Conservation (phyloP, 2,113 vertebrate genomes). For the Oncorhynchus clarkii region DNA sequence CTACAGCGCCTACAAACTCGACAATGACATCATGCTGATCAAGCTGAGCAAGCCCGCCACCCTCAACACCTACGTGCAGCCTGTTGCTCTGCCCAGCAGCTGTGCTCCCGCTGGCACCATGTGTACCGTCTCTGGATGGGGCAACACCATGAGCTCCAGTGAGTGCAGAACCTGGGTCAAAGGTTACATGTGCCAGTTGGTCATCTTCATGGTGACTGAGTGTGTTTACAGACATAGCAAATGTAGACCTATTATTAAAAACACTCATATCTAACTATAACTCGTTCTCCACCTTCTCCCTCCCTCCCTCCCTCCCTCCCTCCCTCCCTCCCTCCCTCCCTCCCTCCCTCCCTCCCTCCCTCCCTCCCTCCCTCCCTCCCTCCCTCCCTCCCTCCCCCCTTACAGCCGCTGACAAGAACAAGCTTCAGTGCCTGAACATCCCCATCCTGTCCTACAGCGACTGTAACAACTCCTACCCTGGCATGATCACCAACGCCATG, state of each 20-base stretch:
- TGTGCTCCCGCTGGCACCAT: too few species aligned
- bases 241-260: too few species aligned
- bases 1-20: not conserved
- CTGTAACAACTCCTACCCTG: constrained; percentile 8
- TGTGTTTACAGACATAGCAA: not conserved
- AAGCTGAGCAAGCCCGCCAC: too few species aligned
- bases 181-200: too few species aligned
- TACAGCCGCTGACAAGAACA: not conserved
- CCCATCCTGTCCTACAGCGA: not conserved
- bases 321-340: not conserved
- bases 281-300: not conserved
- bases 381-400: not conserved
- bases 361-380: not conserved
- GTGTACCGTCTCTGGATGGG: too few species aligned
- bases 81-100: too few species aligned
- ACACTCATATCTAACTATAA: too few species aligned
- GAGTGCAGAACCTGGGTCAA: constrained; percentile 29
- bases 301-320: not conserved
- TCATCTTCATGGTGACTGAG: constrained; percentile 22
- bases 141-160: constrained; percentile 71
- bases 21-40: too few species aligned
- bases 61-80: too few species aligned
- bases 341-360: constrained; percentile 17
- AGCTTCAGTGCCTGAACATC: constrained; percentile 12
- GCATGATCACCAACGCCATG: too few species aligned